Base-by-base conservation (phyloP, 2,113 vertebrate species). In the Forbesichthys agassizii region DNA sequence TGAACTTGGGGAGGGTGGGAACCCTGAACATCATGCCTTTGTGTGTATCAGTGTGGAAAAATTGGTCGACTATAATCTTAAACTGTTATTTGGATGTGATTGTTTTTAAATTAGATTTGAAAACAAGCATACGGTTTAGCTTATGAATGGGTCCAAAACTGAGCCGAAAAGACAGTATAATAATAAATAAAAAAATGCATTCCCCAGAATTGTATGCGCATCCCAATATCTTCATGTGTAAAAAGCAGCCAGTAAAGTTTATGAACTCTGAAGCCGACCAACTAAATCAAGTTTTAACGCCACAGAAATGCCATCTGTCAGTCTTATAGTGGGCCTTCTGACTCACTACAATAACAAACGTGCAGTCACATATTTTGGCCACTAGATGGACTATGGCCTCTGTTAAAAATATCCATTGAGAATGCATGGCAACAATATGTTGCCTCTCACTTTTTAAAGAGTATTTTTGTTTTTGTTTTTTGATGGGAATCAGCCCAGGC, bases 351-450 rank as follows among this genome's bases (percentile, higher is more conserved):
- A 42, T 42, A 42, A 42, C 36, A 42, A 33, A 74, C 60, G 51
- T 91, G 91, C 80, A 92, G 79, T 92, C 69, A 62, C 56, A 54
- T 61, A 1, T 16, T 77, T 80, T 77, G 78, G 75, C 92, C 92
- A 93, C 91, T 84, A 93, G 92, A 91, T 90, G 91, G 91, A 89
- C 88, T 86, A 71, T 76, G 68, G 74, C 13, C 62, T 79, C 69
- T 67, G 60, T 33, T 64, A 75, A 74, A 73, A 75, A 56, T 78
- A 68, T 71, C 55, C 48, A 76, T 71, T 63, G 72, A 9, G 20
- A 46, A 67, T 13, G 33, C 14, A 63, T 54, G 56, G 48, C 68
- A 27, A 42, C 36, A 6, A 42, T 42, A 42, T 42, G 36, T 42
- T 42, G 36, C 7, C 36, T 42, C 36, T 42, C 36, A 42, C 36